Conservation (phyloP, 2,797 vertebrate species). For the Halcyon smyrnensis region DNA sequence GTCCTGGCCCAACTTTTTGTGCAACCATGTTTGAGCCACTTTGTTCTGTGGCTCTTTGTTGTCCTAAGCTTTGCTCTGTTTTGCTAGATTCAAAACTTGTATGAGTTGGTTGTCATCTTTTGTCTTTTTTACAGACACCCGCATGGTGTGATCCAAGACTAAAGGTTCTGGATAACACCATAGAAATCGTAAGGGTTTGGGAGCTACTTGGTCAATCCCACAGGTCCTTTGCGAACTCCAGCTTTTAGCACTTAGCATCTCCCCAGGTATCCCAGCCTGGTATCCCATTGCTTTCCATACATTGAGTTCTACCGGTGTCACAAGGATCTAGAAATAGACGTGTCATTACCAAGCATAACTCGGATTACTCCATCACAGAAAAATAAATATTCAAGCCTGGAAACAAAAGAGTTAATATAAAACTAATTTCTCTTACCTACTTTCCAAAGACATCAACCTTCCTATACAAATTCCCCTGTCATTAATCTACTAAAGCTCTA, state of each 20-base stretch:
- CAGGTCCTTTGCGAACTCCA: background rate
- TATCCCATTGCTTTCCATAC: background rate
- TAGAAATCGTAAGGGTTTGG: background rate
- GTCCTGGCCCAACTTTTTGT: background rate
- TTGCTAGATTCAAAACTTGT: background rate
- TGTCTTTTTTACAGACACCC: background rate
- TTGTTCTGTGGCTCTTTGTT: background rate
- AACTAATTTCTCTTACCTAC: background rate
- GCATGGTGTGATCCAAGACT: background rate
- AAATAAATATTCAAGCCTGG: background rate
- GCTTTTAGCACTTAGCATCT: background rate
- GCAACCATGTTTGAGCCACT: background rate
- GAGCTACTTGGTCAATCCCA: background rate
- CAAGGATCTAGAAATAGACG: background rate
- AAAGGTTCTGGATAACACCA: background rate
- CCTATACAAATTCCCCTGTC: background rate
- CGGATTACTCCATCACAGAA: background rate
- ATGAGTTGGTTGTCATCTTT: background rate
- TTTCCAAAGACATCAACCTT: slow-evolving; percentile 13
- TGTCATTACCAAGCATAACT: background rate
- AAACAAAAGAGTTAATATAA: background rate
- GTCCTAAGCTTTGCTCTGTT: background rate
- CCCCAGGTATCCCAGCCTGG: background rate
- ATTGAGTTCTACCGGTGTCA: background rate
- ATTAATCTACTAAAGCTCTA: slow-evolving; percentile 37